Conservation (phyloP, 2,113 vertebrate genomes). For the Anhinga anhinga region DNA sequence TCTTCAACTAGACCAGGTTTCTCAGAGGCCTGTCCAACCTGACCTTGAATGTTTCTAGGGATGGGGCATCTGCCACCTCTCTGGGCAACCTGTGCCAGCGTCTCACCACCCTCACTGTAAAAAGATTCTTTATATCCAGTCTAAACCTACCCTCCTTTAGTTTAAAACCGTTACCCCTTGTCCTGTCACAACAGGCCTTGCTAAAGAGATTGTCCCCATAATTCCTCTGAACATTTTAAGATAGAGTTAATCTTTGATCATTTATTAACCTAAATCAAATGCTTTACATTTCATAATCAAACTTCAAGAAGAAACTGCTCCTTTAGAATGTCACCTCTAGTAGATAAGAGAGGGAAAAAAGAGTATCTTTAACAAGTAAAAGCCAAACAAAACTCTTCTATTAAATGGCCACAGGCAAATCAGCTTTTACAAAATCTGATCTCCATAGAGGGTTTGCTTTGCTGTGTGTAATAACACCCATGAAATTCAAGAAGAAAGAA, state of each 20-base stretch:
- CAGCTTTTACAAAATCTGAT: neutral
- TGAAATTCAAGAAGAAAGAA: slow-evolving; percentile 24
- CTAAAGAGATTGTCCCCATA: too few relatives aligned
- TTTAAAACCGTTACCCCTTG: too few relatives aligned
- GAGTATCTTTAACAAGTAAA: neutral
- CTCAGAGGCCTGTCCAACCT: too few relatives aligned
- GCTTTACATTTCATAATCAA: neutral
- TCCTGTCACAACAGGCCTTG: too few relatives aligned
- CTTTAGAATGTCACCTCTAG: neutral
- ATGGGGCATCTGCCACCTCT: too few relatives aligned
- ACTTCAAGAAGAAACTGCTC: neutral
- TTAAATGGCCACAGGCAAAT: slow-evolving; percentile 18
- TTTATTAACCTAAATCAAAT: slow-evolving; percentile 1
- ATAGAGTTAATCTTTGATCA: neutral
- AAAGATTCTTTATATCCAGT: too few relatives aligned
- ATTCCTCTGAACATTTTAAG: neutral
- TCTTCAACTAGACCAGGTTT: too few relatives aligned
- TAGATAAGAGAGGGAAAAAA: neutral
- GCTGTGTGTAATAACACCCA: neutral
- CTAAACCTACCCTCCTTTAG: too few relatives aligned
- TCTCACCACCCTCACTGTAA: too few relatives aligned
- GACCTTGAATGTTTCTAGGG: too few relatives aligned
- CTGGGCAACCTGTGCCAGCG: too few relatives aligned
- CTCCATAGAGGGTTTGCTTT: neutral
- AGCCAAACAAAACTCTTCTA: neutral